Percentiles rank a stretch among this genome's conserved stretches.
Conservation (phyloP, 2,888 invertebrate genomes). For the Uloborus plumipes region DNA sequence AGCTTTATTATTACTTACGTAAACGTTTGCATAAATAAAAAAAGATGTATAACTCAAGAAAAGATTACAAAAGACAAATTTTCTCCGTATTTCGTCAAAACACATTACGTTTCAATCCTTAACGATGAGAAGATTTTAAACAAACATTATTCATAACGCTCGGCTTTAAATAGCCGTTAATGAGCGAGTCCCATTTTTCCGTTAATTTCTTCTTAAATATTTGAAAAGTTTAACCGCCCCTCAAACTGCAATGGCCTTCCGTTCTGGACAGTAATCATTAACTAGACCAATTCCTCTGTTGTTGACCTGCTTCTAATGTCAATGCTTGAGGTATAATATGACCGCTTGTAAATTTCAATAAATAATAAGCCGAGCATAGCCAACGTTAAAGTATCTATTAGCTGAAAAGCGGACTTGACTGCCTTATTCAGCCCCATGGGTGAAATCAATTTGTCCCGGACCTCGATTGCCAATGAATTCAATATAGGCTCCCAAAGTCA, state of each 20-base stretch:
- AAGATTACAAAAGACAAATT: no score
- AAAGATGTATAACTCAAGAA: no score
- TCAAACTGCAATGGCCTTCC: not conserved
- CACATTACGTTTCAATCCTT: no score
- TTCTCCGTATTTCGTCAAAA: no score
- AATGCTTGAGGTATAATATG: constrained; percentile 9
- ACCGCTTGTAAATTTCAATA: constrained; percentile 42
- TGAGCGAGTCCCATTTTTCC: not conserved
- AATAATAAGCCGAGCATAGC: constrained; percentile 35
- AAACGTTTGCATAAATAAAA: no score
- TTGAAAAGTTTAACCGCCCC: not conserved
- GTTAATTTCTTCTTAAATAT: constrained; percentile 2
- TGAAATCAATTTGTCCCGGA: constrained; percentile 51
- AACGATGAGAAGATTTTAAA: no score
- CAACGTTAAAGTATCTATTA: constrained; percentile 34
- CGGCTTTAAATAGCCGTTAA: no score
- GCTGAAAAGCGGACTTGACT: not conserved
- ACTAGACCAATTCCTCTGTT: not conserved
- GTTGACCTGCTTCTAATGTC: constrained; percentile 5
- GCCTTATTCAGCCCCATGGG: constrained; percentile 19
- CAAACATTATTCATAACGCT: no score
- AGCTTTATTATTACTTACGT: no score
- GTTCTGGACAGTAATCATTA: not conserved
- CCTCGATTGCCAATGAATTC: constrained; percentile 14
- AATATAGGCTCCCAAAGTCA: constrained; percentile 40